Conservation (phyloP, 2,113 vertebrate species). For the Cichladusa arquata region DNA sequence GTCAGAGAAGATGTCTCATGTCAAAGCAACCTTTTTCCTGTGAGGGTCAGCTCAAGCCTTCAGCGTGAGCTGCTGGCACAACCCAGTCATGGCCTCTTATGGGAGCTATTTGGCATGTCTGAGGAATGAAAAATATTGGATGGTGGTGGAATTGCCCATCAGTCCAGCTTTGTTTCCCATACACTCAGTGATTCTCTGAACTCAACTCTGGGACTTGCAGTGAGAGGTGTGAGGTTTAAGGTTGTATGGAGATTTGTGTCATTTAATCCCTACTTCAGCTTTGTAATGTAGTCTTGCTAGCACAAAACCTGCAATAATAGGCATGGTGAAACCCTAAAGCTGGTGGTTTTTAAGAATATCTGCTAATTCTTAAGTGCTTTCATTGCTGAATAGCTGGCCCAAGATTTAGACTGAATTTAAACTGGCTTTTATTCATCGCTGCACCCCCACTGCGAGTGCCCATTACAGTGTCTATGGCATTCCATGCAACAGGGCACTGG, state of each 20-base stretch:
- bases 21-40: background rate
- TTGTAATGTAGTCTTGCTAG: background rate
- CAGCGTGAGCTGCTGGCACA: background rate
- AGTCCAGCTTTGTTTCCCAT: fast-evolving
- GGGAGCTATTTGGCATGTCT: background rate
- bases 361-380: background rate
- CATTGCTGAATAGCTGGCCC: background rate
- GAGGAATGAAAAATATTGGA: background rate
- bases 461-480: background rate
- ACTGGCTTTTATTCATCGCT: background rate
- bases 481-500: background rate
- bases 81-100: background rate
- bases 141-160: background rate
- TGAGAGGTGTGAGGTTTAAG: background rate
- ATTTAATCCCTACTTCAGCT: background rate
- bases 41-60: background rate
- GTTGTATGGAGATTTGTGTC: background rate
- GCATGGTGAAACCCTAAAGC: background rate
- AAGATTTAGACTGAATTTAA: background rate
- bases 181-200: background rate
- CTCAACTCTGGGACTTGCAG: background rate
- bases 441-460: background rate
- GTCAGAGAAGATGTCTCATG: fast-evolving
- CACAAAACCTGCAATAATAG: background rate
- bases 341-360: background rate